Evolutionary conservation across 2,888 invertebrate species (phyloP).

Genomic region (Coelogynopora nodosa): DNA sequence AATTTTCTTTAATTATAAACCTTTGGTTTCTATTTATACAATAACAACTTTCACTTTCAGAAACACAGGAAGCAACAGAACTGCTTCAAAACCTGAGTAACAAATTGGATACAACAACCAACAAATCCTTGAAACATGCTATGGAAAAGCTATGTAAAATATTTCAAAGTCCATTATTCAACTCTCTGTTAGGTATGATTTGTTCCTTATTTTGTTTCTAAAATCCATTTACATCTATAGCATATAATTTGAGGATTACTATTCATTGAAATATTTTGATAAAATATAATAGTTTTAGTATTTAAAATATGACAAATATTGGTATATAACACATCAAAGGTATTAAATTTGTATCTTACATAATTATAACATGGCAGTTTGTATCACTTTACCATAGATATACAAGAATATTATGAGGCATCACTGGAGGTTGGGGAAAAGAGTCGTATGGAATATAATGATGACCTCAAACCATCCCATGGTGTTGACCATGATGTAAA

Average conservation of each 20-base stretch:
- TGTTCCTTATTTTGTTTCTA: too few relatives aligned
- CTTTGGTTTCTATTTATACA: too few relatives aligned
- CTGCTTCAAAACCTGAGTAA: background rate
- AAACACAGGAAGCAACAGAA: background rate
- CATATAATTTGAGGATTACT: too few relatives aligned
- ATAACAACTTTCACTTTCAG: background rate
- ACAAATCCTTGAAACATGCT: background rate
- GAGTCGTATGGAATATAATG: background rate
- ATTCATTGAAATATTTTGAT: too few relatives aligned
- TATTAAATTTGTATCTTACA: too few relatives aligned
- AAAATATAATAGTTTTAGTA: too few relatives aligned
- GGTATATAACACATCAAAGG: too few relatives aligned
- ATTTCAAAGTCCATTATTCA: background rate
- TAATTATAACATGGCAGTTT: too few relatives aligned
- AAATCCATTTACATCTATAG: too few relatives aligned
- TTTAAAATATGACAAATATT: too few relatives aligned
- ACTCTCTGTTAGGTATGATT: background rate
- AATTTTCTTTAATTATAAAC: too few relatives aligned
- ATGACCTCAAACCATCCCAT: background rate
- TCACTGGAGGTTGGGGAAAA: constrained; percentile 3
- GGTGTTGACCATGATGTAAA: background rate
- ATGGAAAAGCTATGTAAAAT: background rate
- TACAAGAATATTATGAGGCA: background rate
- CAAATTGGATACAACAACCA: background rate
- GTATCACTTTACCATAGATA: background rate